Evolutionary conservation across 2,113 vertebrate genomes (phyloP), one percentile per base, ranked within the genome.

Genomic region (Rhegmatorhina hoffmannsi): DNA sequence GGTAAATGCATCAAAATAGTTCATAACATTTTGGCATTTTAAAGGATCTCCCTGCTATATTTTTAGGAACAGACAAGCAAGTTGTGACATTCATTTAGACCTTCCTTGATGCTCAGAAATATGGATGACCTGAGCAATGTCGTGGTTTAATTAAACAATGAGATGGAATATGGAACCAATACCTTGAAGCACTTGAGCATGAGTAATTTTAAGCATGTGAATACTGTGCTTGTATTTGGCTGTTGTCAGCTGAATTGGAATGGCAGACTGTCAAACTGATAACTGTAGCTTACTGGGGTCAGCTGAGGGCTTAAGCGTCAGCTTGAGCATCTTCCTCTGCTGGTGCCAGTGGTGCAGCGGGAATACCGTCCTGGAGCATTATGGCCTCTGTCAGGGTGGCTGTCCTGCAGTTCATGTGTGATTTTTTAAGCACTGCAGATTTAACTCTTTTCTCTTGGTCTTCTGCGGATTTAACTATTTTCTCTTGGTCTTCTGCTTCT

Each of bases 231-330:
- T 68, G 83, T 88, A 29, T 63, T 79, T 63, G 84, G 74, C 68
- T 92, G 79, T 73, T 78, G 90, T 95, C 91, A 93, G 92, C 90
- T 95, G 94, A 94, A 92, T 43, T 87, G 79, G 88, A 85, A 70
- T 58, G 66, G 85, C 80, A 92, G 92, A n/a, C 86, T 73, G 92
- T 86, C 93, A 94, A 18, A 73, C 60, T 63, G 94, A 91, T 87
- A 95, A 83, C 73, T 11, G 4, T 59, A 92, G 82, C 75, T 78
- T 78, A 4, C 58, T 16, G 64, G 73, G 83, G 90, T 96, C 93
- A 97, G 74, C 85, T 88, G 60, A 86, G 92, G 90, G 73, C 94
- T 88, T 20, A 40, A 64, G 64, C 36, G 5, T 15, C 34, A 84
- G 72, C 52, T 78, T 84, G 56, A 88, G 44, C 69, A 49, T 84